Base-by-base conservation (phyloP, 2,888 invertebrate genomes). In the Metopia argyrocephala region DNA sequence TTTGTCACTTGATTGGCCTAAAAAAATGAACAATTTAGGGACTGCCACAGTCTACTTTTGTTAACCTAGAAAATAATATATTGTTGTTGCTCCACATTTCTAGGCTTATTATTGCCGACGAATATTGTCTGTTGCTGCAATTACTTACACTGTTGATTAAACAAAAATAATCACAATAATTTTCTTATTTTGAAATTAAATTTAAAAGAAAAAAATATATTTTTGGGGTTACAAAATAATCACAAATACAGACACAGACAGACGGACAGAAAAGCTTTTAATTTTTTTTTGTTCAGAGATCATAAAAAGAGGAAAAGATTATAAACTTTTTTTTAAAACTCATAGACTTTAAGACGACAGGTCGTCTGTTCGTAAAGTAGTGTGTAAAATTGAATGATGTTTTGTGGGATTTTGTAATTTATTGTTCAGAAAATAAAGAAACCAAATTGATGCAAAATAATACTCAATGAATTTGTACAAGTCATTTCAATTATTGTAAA, bases 161-260 rank as follows among this genome's bases (percentile, higher is more conserved):
- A 38, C 15, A 38, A 12, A 12, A 38, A 38, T 38, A 38, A 15
- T 15, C 38, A 38, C 50, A 62, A 66, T 71, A 61, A 66, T 76
- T 76, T 79, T 54, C 64, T 71, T 62, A 66, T 79, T 66, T 56
- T 71, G 20, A 75, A 75, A 61, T 70, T 50, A 38, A 38, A 38
- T 15, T 0, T 15, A 38, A 25, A 23, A 59, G 3, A 20, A 20
- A 28, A 57, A 2, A 6, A 31, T 23, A 48, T 21, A 52, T 21
- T 15, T 28, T 31, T 23, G 28, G 28, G 25, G 54, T 54, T n/a
- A n/a, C n/a, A n/a, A n/a, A n/a, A n/a, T n/a, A n/a, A n/a, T n/a
- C n/a, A n/a, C n/a, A n/a, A n/a, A n/a, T n/a, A n/a, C n/a, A n/a
- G n/a, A n/a, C n/a, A n/a, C n/a, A n/a, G n/a, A n/a, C n/a, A n/a